A percentile compares a stretch with the other conserved stretches of the same genome.
Evolutionary conservation across 2,888 invertebrate species (phyloP).

Genomic region (Carabus problematicus): DNA sequence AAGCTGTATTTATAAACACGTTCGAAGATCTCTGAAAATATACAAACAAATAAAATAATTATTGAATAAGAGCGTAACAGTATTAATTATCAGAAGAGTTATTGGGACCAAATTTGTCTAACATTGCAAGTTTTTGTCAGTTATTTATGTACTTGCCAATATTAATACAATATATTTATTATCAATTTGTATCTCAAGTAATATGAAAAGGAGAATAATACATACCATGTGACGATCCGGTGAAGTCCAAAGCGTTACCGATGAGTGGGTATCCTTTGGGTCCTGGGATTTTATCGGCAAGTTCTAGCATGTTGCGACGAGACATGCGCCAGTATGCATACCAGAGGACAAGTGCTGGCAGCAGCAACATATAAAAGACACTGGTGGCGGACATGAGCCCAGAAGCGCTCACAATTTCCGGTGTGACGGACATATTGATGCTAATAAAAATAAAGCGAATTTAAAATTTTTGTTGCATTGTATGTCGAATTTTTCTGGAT

Average conservation of each 20-base stretch:
- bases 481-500: too few species aligned
- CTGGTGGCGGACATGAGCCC: conserved; percentile 61
- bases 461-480: neutral
- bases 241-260: conserved; percentile 77
- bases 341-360: conserved; percentile 73
- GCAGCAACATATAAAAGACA: conserved; percentile 75
- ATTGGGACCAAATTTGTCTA: too few species aligned
- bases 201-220: conserved; percentile 36
- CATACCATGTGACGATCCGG: conserved; percentile 76
- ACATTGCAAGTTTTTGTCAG: too few species aligned
- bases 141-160: too few species aligned
- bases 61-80: too few species aligned
- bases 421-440: conserved; percentile 49
- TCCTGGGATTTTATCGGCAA: conserved; percentile 76
- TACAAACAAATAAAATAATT: too few species aligned
- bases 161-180: too few species aligned
- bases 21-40: conserved; percentile 71
- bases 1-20: conserved; percentile 65
- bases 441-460: neutral
- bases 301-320: conserved; percentile 72
- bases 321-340: conserved; percentile 79
- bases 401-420: conserved; percentile 52
- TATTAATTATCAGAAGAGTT: too few species aligned
- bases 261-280: conserved; percentile 75
- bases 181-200: neutral